These are phyloP conservation scores for Peromyscus californicus DNA, from an alignment of 2,113 vertebrate species.

Conservation along the genomic window DNA sequence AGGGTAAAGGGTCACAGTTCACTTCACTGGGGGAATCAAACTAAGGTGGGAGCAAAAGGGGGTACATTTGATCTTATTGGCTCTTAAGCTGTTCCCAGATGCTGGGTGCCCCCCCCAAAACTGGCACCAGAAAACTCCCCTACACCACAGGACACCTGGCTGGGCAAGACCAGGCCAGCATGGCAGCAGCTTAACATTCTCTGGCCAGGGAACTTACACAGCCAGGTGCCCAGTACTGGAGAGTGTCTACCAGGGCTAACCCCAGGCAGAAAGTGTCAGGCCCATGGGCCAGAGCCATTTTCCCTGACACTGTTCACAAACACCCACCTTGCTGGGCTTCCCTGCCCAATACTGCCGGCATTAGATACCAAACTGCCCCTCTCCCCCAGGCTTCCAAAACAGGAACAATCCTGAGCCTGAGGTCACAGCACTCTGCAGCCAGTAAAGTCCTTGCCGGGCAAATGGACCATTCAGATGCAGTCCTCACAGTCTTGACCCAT, in stretches of 20 bases:
- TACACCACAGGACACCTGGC: neutral
- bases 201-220: neutral
- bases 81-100: slow-evolving; percentile 42
- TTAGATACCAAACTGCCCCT: neutral
- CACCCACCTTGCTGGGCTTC: neutral
- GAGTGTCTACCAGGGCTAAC: neutral
- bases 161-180: slow-evolving; percentile 69
- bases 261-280: neutral
- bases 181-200: slow-evolving; percentile 64
- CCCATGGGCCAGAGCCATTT: neutral
- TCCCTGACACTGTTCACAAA: neutral
- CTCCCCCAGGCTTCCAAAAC: neutral
- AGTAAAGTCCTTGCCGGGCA: neutral
- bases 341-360: neutral
- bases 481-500: slow-evolving; percentile 79
- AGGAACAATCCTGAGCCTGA: neutral
- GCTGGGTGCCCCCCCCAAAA: neutral
- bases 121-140: neutral
- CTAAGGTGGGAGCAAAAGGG: slow-evolving; percentile 11
- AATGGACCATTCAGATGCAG: neutral
- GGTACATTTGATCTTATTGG: neutral
- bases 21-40: neutral
- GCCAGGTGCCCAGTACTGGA: neutral
- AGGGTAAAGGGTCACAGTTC: neutral
- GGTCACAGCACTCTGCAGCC: neutral